Percentiles rank a stretch among this genome's conserved stretches.
Evolutionary conservation across 1,140 invertebrate genomes (phyloP).

Genomic region (Zaprionus taronus): DNA sequence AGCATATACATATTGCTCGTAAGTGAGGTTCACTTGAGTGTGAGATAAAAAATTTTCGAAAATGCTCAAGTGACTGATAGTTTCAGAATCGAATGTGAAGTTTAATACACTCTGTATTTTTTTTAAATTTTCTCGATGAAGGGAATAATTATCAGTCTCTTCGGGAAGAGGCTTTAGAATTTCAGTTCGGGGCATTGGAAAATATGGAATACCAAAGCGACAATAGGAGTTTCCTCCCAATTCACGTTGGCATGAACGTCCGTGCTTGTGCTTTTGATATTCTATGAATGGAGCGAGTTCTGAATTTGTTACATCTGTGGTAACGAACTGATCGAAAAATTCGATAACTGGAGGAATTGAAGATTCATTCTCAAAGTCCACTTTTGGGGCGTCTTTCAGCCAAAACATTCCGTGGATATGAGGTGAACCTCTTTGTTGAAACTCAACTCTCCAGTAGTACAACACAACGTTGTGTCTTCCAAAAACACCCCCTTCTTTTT

Average conservation of each 20-base stretch:
- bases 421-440: not conserved
- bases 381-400: not conserved
- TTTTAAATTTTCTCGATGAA: not conserved
- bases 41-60: too few relatives aligned
- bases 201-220: not conserved
- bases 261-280: constrained; percentile 13
- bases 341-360: not conserved
- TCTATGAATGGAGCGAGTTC: not conserved
- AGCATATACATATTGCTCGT: not conserved
- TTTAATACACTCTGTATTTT: too few relatives aligned
- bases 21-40: too few relatives aligned
- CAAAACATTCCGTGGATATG: not conserved
- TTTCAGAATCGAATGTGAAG: not conserved
- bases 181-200: too few relatives aligned
- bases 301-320: not conserved
- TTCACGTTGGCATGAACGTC: not conserved
- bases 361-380: constrained; percentile 7
- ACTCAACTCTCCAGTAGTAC: not conserved
- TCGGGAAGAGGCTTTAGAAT: too few relatives aligned
- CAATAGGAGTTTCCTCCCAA: not conserved
- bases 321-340: not conserved
- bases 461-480: too few relatives aligned
- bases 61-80: not conserved
- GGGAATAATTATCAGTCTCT: not conserved
- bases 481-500: too few relatives aligned